phyloP scores from a whole-genome alignment of 92 coral and sea anemone genomes.

The Epizoanthus ramosus region DNA sequence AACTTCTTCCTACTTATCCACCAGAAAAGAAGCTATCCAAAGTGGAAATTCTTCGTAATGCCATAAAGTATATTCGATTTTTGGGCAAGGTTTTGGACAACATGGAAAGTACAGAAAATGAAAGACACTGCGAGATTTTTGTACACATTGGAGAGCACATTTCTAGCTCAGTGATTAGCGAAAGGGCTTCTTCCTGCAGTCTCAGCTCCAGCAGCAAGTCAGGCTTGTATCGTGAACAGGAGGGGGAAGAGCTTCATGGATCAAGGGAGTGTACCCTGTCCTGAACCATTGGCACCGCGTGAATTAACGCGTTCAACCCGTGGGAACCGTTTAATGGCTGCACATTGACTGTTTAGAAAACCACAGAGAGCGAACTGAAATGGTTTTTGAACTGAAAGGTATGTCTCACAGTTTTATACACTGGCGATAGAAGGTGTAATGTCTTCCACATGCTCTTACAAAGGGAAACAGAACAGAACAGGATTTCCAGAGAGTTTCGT shows the following conservation, averaged over 20 bases:
- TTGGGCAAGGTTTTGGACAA: slow-evolving; percentile 71
- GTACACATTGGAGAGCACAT: neutral
- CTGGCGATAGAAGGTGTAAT: neutral
- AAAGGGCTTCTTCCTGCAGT: slow-evolving; percentile 9
- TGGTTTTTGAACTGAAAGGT: slow-evolving; percentile 5
- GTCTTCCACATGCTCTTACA: slow-evolving; percentile 20
- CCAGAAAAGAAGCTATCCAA: slow-evolving; percentile 96
- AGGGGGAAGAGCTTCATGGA: neutral
- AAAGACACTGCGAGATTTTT: neutral
- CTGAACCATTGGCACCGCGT: neutral
- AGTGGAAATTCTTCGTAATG: slow-evolving; percentile 81
- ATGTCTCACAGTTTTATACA: neutral
- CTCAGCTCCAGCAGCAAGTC: neutral
- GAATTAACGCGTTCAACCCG: neutral
- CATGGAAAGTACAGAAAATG: slow-evolving; percentile 61
- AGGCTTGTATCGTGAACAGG: neutral
- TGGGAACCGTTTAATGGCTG: neutral
- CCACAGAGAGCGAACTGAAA: slow-evolving; percentile 28
- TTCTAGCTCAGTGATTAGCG: neutral
- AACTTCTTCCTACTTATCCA: slow-evolving; percentile 93
- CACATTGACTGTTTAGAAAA: slow-evolving; percentile 31
- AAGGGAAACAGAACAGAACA: neutral
- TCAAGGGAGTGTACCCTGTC: neutral
- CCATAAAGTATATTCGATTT: slow-evolving; percentile 86
- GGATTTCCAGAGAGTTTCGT: neutral